Conservation (phyloP, 2,888 invertebrate genomes). For the Microplitis deprimator region DNA sequence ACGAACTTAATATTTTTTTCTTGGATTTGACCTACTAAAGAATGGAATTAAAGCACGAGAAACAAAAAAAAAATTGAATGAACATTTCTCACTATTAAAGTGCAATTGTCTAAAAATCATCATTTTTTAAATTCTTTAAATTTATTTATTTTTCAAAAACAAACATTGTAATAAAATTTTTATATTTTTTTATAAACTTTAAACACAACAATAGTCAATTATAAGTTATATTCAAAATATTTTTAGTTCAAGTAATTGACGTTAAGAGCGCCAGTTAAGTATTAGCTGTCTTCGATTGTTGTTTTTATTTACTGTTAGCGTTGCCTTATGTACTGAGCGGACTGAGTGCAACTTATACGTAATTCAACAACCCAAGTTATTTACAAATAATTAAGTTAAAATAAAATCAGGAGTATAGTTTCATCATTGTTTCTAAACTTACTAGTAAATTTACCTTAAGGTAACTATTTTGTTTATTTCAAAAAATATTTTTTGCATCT, state of each 20-base stretch:
- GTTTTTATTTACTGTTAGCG: background rate
- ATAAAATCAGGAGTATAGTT: background rate
- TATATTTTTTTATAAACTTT: conserved; percentile 8
- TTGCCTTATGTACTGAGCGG: background rate
- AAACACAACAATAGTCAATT: conserved; percentile 8
- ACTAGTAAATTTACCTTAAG: no score
- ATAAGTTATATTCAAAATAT: background rate
- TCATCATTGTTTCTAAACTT: conserved; percentile 1
- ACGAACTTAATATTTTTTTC: conserved; percentile 11
- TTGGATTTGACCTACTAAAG: background rate
- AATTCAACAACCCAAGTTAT: background rate
- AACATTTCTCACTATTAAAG: background rate
- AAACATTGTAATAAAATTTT: background rate
- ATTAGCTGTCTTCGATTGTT: conserved; percentile 1
- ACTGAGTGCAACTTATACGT: background rate
- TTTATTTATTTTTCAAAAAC: conserved; percentile 2
- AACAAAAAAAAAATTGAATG: background rate
- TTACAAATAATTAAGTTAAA: background rate
- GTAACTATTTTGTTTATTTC: conserved; percentile 11
- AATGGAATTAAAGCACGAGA: conserved; percentile 12
- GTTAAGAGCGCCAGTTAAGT: background rate
- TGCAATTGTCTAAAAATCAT: conserved; percentile 10
- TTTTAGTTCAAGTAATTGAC: background rate
- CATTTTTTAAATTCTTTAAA: conserved; percentile 5
- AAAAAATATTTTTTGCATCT: conserved; percentile 9